Evolutionary conservation across 1,140 invertebrate species (phyloP).

Genomic region (Tetragnatha versicolor): DNA sequence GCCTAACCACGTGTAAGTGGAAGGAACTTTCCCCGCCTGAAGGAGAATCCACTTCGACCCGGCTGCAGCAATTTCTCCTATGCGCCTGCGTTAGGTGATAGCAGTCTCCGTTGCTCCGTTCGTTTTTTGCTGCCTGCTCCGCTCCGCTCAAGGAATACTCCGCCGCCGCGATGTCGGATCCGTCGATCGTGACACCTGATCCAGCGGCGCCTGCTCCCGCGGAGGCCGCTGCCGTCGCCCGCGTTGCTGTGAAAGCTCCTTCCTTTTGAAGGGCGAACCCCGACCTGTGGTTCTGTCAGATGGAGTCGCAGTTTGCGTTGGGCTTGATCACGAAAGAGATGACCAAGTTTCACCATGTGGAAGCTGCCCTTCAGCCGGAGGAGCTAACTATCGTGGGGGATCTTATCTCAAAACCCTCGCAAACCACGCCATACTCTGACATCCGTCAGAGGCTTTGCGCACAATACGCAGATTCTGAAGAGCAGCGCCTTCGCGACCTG

Average conservation of each 20-base stretch:
- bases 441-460: not conserved
- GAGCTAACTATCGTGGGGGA: not conserved
- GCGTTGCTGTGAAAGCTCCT: not conserved
- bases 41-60: too few species aligned
- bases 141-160: too few species aligned
- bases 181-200: too few species aligned
- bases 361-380: not conserved
- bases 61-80: too few species aligned
- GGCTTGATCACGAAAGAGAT: constrained; percentile 38
- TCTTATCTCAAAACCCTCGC: not conserved
- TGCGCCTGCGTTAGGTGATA: too few species aligned
- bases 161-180: too few species aligned
- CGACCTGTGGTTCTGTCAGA: constrained; percentile 60
- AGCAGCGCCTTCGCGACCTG: not conserved
- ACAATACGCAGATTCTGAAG: not conserved
- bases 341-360: constrained; percentile 52
- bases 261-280: constrained; percentile 57
- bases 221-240: not conserved
- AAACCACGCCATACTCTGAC: not conserved
- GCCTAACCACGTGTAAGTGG: too few species aligned
- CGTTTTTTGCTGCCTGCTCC: too few species aligned
- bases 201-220: too few species aligned
- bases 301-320: constrained; percentile 58
- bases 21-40: too few species aligned
- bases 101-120: too few species aligned